Percentiles rank a stretch among this genome's conserved stretches.
These are phyloP conservation scores for Tromatobia lineatoria DNA, from an alignment of 2,888 invertebrate species.

Conservation along the genomic window DNA sequence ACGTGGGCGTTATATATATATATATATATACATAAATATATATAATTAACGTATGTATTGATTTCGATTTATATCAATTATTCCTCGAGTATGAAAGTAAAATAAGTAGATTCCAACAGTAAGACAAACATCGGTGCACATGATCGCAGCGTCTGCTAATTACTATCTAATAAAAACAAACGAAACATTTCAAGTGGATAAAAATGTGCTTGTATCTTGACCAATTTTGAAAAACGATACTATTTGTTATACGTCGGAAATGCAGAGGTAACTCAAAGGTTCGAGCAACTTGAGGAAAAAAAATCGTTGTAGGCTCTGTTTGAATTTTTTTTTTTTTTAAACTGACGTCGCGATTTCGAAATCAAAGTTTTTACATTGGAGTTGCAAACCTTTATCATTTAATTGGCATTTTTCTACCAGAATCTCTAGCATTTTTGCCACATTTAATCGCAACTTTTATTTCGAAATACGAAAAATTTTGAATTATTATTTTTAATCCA, in stretches of 20 bases:
- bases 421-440: no score
- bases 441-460: no score
- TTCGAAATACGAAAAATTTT: no score
- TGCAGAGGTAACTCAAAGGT: neutral
- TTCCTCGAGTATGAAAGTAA: conserved; percentile 63
- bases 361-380: no score
- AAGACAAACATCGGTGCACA: conserved; percentile 65
- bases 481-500: no score
- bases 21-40: no score
- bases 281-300: no score
- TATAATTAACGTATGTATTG: conserved; percentile 72
- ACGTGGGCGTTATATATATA: conserved; percentile 36
- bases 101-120: conserved; percentile 62
- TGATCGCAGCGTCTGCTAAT: conserved; percentile 52
- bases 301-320: no score
- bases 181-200: conserved; percentile 48
- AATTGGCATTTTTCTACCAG: no score
- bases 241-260: conserved; percentile 22
- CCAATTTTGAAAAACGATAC: conserved; percentile 12
- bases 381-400: no score
- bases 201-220: conserved; percentile 33
- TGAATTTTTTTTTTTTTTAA: no score
- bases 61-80: conserved; percentile 69
- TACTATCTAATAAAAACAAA: conserved; percentile 32
- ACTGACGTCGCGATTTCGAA: no score